phyloP scores from a whole-genome alignment of 1,140 invertebrate genomes.

The Bombus affinis region DNA sequence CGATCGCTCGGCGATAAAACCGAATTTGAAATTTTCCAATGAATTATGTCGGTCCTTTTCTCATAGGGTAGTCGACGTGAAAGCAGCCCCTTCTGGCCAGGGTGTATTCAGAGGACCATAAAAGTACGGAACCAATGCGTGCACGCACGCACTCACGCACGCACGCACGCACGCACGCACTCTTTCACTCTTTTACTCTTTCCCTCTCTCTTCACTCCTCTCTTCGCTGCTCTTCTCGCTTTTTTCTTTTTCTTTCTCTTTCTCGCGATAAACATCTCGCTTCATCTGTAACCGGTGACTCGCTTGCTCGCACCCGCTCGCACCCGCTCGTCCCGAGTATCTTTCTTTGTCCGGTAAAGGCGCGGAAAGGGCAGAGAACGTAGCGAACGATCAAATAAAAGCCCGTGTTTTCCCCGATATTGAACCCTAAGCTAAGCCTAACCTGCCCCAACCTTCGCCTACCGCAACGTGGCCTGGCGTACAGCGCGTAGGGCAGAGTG shows the following conservation, averaged over 20 bases:
- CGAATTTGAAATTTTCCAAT: slow-evolving; percentile 62
- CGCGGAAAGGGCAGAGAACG: slow-evolving; percentile 65
- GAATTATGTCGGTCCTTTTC: slow-evolving; percentile 59
- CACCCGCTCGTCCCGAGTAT: neutral
- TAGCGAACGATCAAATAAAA: slow-evolving; percentile 78
- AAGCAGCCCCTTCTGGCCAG: slow-evolving; percentile 43
- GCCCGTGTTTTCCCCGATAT: slow-evolving; percentile 79
- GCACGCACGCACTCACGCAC: slow-evolving; percentile 41
- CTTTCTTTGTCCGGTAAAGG: slow-evolving; percentile 31
- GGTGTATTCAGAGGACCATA: slow-evolving; percentile 67
- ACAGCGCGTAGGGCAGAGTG: slow-evolving; percentile 61
- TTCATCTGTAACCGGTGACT: slow-evolving; percentile 9
- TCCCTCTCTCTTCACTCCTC: slow-evolving; percentile 5
- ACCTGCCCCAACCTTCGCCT: slow-evolving; percentile 76
- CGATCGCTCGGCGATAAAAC: slow-evolving; percentile 39
- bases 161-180: neutral
- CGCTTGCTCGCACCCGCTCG: neutral
- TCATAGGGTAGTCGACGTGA: slow-evolving; percentile 38
- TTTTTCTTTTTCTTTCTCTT: slow-evolving; percentile 1
- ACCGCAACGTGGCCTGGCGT: slow-evolving; percentile 70
- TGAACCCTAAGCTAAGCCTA: slow-evolving; percentile 81
- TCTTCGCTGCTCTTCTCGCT: neutral
- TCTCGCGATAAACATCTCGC: slow-evolving; percentile 30
- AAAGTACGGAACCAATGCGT: slow-evolving; percentile 59
- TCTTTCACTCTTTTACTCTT: slow-evolving; percentile 13